Evolutionary conservation across 2,797 vertebrate species (phyloP).

Genomic region (Gobionotothen gibberifrons): DNA sequence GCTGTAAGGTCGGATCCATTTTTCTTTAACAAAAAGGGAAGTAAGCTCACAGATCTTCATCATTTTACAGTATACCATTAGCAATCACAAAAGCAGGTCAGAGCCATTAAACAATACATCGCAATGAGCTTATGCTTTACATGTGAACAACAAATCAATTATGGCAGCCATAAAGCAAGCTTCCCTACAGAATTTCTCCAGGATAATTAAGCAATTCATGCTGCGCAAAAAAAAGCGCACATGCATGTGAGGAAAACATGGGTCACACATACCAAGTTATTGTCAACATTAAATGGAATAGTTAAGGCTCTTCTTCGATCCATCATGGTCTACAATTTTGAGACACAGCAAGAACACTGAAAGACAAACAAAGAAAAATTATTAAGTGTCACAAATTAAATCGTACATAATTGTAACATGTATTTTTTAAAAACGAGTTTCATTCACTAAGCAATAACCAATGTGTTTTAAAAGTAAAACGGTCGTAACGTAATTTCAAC

Average conservation of each 20-base stretch:
- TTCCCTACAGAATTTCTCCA: neutral
- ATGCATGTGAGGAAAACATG: neutral
- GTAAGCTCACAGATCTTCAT: neutral
- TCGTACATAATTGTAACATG: neutral
- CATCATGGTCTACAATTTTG: constrained; percentile 61
- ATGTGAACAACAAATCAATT: no score
- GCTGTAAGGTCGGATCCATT: neutral
- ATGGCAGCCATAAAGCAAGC: neutral
- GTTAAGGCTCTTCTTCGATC: constrained; percentile 76
- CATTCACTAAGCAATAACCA: neutral
- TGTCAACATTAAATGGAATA: constrained; percentile 65
- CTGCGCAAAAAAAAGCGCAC: neutral
- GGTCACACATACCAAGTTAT: constrained; percentile 69
- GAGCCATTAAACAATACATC: neutral
- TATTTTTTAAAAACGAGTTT: neutral
- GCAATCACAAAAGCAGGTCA: neutral
- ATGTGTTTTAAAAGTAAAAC: neutral
- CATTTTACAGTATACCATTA: neutral
- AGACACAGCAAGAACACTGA: constrained; percentile 54
- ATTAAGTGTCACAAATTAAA: neutral
- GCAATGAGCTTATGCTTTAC: neutral
- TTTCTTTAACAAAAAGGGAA: neutral
- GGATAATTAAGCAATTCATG: neutral
- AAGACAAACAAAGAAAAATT: constrained; percentile 15
- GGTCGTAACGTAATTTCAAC: neutral